Base-by-base conservation (phyloP, 2,888 invertebrate genomes). In the Euplagia quadripunctaria region DNA sequence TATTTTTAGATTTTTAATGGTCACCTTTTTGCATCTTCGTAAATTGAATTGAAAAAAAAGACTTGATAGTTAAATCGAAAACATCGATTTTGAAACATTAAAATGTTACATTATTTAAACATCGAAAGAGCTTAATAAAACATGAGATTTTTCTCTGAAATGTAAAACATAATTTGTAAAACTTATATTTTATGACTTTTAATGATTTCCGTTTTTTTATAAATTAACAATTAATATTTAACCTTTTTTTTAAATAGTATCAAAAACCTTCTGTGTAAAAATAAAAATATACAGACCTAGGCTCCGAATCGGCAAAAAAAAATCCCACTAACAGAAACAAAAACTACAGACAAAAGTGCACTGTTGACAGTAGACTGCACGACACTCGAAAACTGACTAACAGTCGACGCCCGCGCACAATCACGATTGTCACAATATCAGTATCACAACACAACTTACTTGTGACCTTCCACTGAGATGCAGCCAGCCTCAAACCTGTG, bases 371-470 rank as follows among this genome's bases (percentile, higher is more conserved):
- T 72, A 66, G 69, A 70, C 74, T 64, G 77, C 68, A 74, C 82
- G 75, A 63, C 80, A 78, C 80, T 71, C 73, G 9, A 77, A 82
- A 77, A 75, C 82, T 80, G 78, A 82, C 84, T 84, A 80, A 75
- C 70, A 74, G 76, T 49, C 72, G 5, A 71, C 84, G 78, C 76
- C 11, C 52, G 78, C 84, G 80, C 84, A 58, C 64, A 80, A 78
- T 73, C 75, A 68, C 69, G 72, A 55, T 75, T 79, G 84, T 83
- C 82, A 77, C 76, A 82, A 82, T 68, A 81, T 71, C 80, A 83
- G 83, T 82, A 83, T 82, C 82, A 82, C 77, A 83, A 74, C 66
- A 83, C 72, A 83, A 83, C 82, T 77, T 83, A 77, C 82, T 79
- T 82, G 73, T 31, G 79, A 82, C 82, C 82, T 82, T 61, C 84